These are phyloP conservation scores for Bolinopsis microptera DNA, from an alignment of 37 sponge, comb jelly and placozoan genomes.

Conservation along the genomic window DNA sequence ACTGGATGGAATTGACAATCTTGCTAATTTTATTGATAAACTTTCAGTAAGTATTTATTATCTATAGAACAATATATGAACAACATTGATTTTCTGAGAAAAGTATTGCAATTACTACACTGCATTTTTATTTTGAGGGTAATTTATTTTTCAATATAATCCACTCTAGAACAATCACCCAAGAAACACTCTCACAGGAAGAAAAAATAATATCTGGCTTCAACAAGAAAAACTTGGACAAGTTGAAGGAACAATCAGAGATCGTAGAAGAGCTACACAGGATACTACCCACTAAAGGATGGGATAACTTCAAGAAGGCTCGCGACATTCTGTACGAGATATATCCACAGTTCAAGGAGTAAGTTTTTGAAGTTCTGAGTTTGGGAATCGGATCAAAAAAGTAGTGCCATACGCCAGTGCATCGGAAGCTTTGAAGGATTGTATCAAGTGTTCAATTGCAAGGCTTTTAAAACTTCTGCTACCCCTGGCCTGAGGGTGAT, in stretches of 20 bases:
- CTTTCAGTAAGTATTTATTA: conserved; percentile 22
- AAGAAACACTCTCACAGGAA: no score
- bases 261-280: background rate
- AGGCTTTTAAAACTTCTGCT: no score
- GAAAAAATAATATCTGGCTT: conserved; percentile 4
- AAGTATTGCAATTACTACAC: no score
- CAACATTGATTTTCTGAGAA: background rate
- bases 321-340: background rate
- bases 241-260: background rate
- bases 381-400: background rate
- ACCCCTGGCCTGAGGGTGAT: no score
- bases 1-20: background rate
- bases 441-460: no score
- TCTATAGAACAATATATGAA: background rate
- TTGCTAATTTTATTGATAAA: background rate
- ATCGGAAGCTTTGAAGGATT: no score
- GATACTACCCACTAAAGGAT: background rate
- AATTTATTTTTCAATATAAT: no score
- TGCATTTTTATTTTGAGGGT: no score
- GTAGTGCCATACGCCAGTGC: no score
- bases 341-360: background rate
- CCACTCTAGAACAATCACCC: no score
- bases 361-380: background rate
- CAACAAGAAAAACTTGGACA: background rate
- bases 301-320: conserved; percentile 35